These are phyloP conservation scores for Dendrocopos noguchii DNA, from an alignment of 2,113 vertebrate genomes.

Conservation along the genomic window DNA sequence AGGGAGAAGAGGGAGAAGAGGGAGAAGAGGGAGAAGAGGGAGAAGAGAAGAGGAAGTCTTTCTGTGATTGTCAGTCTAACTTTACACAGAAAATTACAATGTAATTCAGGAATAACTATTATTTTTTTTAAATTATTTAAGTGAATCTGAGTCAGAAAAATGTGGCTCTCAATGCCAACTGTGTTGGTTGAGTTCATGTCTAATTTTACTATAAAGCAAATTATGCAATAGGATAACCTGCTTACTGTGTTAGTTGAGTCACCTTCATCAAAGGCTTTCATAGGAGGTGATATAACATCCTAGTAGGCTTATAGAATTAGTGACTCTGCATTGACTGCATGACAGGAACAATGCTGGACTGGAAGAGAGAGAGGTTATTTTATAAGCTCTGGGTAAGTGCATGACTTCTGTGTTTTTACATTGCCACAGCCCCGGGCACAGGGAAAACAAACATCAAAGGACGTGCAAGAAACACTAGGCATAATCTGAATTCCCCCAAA, in stretches of 20 bases:
- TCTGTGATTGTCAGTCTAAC: not conserved
- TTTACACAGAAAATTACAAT: not conserved
- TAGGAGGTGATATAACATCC: slow-evolving; percentile 21
- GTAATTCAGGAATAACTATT: not conserved
- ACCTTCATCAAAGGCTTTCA: not conserved
- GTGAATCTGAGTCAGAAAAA: not conserved
- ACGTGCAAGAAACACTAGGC: not conserved
- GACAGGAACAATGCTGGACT: not conserved
- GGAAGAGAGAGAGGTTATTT: not conserved
- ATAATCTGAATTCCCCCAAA: not conserved
- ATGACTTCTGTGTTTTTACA: not conserved
- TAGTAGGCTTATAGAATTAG: slow-evolving; percentile 11
- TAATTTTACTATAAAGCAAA: not conserved
- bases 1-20: too few species aligned
- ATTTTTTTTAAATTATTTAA: not conserved
- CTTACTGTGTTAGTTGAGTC: not conserved
- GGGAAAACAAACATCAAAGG: not conserved
- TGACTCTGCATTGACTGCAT: not conserved
- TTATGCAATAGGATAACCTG: slow-evolving; percentile 20
- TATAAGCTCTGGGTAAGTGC: not conserved
- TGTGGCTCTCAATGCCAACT: not conserved
- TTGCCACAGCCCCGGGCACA: not conserved
- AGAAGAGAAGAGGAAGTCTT: not conserved
- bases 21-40: too few species aligned
- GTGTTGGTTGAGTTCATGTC: not conserved